phyloP scores from a whole-genome alignment of 2,113 vertebrate species.

The Chaenocephalus aceratus region DNA sequence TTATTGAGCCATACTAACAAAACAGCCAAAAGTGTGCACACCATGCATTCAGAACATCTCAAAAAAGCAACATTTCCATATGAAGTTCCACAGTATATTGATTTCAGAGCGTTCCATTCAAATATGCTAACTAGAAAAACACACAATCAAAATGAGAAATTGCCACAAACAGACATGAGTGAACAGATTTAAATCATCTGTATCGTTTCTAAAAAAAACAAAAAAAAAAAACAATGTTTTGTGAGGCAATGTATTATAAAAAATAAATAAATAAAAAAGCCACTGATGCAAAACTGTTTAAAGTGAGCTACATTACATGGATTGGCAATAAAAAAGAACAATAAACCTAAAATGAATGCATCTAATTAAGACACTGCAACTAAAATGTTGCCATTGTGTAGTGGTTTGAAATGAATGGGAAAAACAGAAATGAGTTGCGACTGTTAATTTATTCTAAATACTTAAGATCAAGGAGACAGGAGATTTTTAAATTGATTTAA shows the following conservation, averaged over 20 bases:
- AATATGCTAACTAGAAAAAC: slow-evolving; percentile 15
- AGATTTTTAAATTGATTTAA: slow-evolving; percentile 44
- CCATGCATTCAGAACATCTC: slow-evolving; percentile 69
- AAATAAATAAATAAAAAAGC: slow-evolving; percentile 72
- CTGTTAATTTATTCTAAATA: slow-evolving; percentile 15
- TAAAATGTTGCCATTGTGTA: slow-evolving; percentile 17
- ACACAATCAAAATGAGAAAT: neutral
- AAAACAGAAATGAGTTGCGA: slow-evolving; percentile 15
- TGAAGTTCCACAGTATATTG: slow-evolving; percentile 54
- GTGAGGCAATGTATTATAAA: slow-evolving; percentile 44
- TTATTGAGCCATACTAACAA: slow-evolving; percentile 60
- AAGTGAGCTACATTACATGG: neutral
- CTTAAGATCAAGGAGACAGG: slow-evolving; percentile 30
- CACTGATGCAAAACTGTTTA: slow-evolving; percentile 8
- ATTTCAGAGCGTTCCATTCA: slow-evolving; percentile 52
- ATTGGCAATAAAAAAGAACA: slow-evolving; percentile 14
- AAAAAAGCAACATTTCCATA: slow-evolving; percentile 24
- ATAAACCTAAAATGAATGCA: neutral
- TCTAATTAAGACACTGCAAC: slow-evolving; percentile 39
- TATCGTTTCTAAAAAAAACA: slow-evolving; percentile 21
- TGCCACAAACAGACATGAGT: slow-evolving; percentile 23
- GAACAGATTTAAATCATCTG: slow-evolving; percentile 22
- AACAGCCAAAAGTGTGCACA: slow-evolving; percentile 42
- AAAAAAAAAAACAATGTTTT: slow-evolving; percentile 8
- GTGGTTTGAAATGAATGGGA: slow-evolving; percentile 4